Evolutionary conservation across 1,140 invertebrate species (phyloP).

Genomic region (Drosophila quadrilineata): DNA sequence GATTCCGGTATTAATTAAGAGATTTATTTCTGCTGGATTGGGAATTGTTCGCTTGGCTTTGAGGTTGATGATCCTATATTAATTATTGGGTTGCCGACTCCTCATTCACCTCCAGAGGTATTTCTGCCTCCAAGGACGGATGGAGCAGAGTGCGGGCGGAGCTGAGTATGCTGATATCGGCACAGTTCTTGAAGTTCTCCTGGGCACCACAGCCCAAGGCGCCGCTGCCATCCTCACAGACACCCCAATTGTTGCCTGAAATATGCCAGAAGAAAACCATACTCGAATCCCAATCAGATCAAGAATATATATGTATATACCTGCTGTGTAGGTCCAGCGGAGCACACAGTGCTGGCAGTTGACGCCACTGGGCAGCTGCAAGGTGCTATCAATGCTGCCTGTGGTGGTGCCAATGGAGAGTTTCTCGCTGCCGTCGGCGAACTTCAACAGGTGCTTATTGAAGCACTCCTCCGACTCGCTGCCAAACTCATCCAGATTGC

Average conservation of each 20-base stretch:
- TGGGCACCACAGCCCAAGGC: slow-evolving; percentile 84
- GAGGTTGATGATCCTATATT: background rate
- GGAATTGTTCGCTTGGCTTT: background rate
- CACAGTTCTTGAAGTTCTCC: slow-evolving; percentile 86
- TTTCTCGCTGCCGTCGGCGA: slow-evolving; percentile 42
- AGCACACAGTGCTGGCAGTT: slow-evolving; percentile 82
- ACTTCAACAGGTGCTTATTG: slow-evolving; percentile 70
- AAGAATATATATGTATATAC: slow-evolving; percentile 4
- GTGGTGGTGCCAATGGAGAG: slow-evolving; percentile 25
- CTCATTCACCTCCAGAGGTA: slow-evolving; percentile 37
- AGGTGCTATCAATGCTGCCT: slow-evolving; percentile 21
- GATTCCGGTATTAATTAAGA: too few relatives aligned
- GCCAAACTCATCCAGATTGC: slow-evolving; percentile 78
- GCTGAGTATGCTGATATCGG: slow-evolving; percentile 84
- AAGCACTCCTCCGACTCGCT: slow-evolving; percentile 62
- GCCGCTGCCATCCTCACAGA: slow-evolving; percentile 80
- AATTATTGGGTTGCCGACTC: background rate
- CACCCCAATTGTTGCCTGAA: slow-evolving; percentile 82
- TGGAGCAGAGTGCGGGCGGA: slow-evolving; percentile 25
- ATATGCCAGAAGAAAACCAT: too few relatives aligned
- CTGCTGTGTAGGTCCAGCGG: slow-evolving; percentile 76
- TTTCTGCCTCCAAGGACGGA: slow-evolving; percentile 1
- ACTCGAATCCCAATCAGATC: too few relatives aligned
- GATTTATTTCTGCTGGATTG: too few relatives aligned
- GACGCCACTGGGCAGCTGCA: slow-evolving; percentile 39